These are phyloP conservation scores for Cynoglossus semilaevis DNA, from an alignment of 2,113 vertebrate genomes.

Conservation along the genomic window DNA sequence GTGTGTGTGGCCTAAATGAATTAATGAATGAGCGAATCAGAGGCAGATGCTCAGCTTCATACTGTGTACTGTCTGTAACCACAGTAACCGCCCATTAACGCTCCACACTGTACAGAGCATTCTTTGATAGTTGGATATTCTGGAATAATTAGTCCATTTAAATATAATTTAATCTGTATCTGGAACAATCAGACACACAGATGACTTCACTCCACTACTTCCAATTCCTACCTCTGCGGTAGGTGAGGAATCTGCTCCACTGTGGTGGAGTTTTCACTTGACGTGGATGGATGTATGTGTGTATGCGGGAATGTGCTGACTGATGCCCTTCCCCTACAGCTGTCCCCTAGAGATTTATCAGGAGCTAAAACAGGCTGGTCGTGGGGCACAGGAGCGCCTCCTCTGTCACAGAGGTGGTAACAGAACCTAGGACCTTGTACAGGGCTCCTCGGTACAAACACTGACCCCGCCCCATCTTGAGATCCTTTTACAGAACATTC, in stretches of 20 bases:
- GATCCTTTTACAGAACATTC: conserved; percentile 20
- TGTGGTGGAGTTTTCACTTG: conserved; percentile 54
- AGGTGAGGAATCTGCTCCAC: conserved; percentile 46
- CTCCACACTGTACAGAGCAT: not conserved
- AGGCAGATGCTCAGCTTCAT: conserved; percentile 8
- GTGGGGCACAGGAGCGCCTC: conserved; percentile 45
- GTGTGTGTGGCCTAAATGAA: conserved; percentile 15
- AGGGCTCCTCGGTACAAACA: conserved; percentile 6
- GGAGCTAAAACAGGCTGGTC: conserved; percentile 67
- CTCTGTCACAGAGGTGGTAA: conserved; percentile 52
- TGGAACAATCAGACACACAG: not conserved
- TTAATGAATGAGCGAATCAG: conserved; percentile 12
- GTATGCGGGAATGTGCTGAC: conserved; percentile 70
- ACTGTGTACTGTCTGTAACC: not conserved
- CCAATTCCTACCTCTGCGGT: conserved; percentile 21
- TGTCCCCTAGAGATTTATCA: conserved; percentile 72
- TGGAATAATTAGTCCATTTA: not conserved
- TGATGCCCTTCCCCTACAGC: conserved; percentile 64
- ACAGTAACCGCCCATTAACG: not conserved
- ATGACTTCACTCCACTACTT: not conserved
- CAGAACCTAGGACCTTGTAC: conserved; percentile 45
- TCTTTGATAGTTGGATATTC: not conserved
- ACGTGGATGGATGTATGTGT: conserved; percentile 19
- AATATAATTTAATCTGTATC: not conserved
- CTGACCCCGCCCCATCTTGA: conserved; percentile 23